Evolutionary conservation across 2,888 invertebrate species (phyloP).

Genomic region (Conus canariensis): DNA sequence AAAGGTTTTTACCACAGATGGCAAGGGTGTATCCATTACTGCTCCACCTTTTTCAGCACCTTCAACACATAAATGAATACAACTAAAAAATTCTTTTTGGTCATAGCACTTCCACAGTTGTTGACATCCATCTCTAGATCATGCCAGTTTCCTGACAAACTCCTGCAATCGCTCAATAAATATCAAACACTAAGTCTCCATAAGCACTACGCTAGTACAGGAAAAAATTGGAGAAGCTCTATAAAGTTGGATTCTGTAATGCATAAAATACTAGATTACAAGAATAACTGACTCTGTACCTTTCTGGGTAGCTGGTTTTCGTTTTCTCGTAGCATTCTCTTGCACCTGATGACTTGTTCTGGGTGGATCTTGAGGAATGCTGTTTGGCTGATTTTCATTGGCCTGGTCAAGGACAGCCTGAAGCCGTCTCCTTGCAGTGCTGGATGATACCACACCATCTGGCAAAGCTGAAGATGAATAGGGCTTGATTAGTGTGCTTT

Average conservation of each 20-base stretch:
- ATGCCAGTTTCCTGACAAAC: too few species aligned
- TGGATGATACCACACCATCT: conserved; percentile 22
- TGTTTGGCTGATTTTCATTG: background rate
- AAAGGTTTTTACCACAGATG: background rate
- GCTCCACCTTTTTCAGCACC: background rate
- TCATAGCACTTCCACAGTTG: too few species aligned
- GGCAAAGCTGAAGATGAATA: background rate
- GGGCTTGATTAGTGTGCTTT: background rate
- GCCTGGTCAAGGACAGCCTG: conserved; percentile 16
- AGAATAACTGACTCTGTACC: background rate
- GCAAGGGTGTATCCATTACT: background rate
- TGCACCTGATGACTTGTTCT: background rate
- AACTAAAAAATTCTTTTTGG: background rate
- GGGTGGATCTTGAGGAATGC: background rate
- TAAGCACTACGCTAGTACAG: too few species aligned
- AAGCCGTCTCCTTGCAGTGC: conserved; percentile 24
- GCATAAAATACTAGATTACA: too few species aligned
- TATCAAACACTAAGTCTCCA: too few species aligned
- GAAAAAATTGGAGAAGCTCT: too few species aligned
- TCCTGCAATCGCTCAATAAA: too few species aligned
- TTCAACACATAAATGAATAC: background rate
- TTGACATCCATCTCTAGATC: too few species aligned
- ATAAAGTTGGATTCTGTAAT: too few species aligned
- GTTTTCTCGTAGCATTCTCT: background rate
- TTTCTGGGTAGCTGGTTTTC: background rate